Percentiles rank a stretch among this genome's conserved stretches.
Evolutionary conservation across 2,113 vertebrate species (phyloP).

Genomic region (Panthera uncia): DNA sequence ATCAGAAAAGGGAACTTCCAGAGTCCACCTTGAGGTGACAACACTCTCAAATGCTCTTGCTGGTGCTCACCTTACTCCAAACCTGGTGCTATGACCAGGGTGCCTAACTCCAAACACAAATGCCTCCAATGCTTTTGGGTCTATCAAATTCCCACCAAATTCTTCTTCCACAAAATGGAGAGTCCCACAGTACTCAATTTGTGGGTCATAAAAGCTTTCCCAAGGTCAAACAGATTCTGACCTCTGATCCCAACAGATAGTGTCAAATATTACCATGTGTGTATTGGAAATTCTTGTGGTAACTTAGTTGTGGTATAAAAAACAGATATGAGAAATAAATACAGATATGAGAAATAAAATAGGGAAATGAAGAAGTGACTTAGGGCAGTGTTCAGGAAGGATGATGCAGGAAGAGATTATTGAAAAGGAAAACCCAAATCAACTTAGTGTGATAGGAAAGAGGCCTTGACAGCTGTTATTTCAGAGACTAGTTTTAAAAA

Average conservation of each 20-base stretch:
- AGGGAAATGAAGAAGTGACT: neutral
- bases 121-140: neutral
- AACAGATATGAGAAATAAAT: neutral
- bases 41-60: too few relatives aligned
- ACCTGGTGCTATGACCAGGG: neutral
- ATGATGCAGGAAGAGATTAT: neutral
- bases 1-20: neutral
- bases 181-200: neutral
- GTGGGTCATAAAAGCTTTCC: neutral
- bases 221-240: neutral
- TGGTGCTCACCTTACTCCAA: neutral
- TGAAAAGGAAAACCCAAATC: neutral
- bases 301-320: neutral
- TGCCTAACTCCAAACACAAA: neutral
- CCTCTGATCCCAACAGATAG: neutral
- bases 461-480: neutral
- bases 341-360: neutral
- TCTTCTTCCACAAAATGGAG: neutral
- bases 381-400: neutral
- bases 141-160: neutral
- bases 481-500: neutral
- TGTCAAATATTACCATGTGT: neutral
- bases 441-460: neutral
- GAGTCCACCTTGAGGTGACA: neutral
- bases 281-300: neutral